Evolutionary conservation across 2,113 vertebrate species (phyloP).

Genomic region (Salvelinus alpinus): DNA sequence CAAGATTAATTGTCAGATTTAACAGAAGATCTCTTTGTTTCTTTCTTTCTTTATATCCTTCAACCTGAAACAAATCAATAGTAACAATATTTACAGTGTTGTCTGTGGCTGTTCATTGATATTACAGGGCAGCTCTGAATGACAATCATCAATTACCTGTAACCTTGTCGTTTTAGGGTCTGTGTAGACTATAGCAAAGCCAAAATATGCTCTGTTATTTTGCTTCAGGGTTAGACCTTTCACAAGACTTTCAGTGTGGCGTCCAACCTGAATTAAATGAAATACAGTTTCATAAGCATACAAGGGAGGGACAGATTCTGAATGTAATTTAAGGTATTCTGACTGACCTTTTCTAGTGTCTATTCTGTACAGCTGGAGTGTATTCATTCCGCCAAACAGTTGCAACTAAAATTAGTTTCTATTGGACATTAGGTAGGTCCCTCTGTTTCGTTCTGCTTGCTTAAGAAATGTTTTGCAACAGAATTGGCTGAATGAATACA

Average conservation of each 20-base stretch:
- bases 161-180: constrained; percentile 85
- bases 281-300: constrained; percentile 59
- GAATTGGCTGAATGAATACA: no score
- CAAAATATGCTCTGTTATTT: constrained; percentile 88
- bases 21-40: no score
- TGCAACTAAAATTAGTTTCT: no score
- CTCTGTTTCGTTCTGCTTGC: no score
- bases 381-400: constrained; percentile 68
- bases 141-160: constrained; percentile 74
- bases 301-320: not conserved
- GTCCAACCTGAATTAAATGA: constrained; percentile 77
- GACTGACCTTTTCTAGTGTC: constrained; percentile 79
- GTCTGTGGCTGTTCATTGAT: not conserved
- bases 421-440: no score
- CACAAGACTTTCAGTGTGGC: constrained; percentile 86
- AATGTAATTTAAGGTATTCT: not conserved
- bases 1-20: no score
- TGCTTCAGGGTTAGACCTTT: constrained; percentile 91
- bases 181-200: constrained; percentile 87
- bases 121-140: no score
- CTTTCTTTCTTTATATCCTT: constrained; percentile 67
- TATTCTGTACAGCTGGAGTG: constrained; percentile 89
- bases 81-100: no score
- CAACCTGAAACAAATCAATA: constrained; percentile 66
- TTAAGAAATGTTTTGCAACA: no score